Conservation (phyloP, 2,797 vertebrate genomes). For the Micromesistius poutassou region DNA sequence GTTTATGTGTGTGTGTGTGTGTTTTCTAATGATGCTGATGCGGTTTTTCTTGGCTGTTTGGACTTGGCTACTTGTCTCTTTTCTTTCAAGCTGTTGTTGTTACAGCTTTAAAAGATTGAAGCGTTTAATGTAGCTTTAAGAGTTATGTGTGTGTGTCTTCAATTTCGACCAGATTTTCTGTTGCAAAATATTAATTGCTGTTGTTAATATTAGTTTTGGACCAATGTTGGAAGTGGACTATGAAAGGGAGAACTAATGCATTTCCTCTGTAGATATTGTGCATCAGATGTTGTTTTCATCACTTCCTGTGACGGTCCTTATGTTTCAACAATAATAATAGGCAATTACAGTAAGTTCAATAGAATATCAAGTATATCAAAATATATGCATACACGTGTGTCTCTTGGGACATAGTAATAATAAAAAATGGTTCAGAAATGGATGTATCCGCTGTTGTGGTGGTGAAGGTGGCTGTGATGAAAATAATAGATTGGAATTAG, state of each 20-base stretch:
- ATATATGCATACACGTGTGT: too few species aligned
- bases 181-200: conserved; percentile 46
- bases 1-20: neutral
- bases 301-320: conserved; percentile 44
- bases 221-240: conserved; percentile 47
- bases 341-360: too few species aligned
- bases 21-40: neutral
- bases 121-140: conserved; percentile 46
- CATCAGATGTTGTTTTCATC: conserved; percentile 37
- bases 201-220: conserved; percentile 19
- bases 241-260: conserved; percentile 47
- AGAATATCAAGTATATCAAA: too few species aligned
- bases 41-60: neutral
- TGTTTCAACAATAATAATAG: too few species aligned
- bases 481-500: conserved; percentile 3
- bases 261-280: conserved; percentile 33
- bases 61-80: conserved; percentile 39
- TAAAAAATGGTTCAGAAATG: neutral
- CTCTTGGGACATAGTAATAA: neutral
- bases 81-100: conserved; percentile 28
- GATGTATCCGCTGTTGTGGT: neutral
- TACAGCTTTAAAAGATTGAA: conserved; percentile 37
- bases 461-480: neutral
- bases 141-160: conserved; percentile 46
- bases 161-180: conserved; percentile 31